phyloP scores from a whole-genome alignment of 1,140 invertebrate genomes.

The Drosophila dunni region DNA sequence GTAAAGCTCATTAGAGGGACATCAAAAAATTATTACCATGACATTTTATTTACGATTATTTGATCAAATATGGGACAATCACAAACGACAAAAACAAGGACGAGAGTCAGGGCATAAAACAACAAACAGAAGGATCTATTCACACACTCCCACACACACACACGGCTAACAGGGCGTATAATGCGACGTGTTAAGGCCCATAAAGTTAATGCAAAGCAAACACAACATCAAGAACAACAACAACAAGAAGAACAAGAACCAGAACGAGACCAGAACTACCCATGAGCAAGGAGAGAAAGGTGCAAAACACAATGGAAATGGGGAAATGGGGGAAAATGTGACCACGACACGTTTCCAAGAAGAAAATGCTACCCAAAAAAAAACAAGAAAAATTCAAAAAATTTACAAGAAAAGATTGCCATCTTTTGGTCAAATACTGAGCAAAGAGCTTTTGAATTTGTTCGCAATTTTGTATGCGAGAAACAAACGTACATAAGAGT shows the following conservation, averaged over 20 bases:
- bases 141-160: constrained; percentile 5
- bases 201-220: constrained; percentile 79
- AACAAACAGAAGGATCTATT: constrained; percentile 31
- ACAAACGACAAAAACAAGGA: constrained; percentile 13
- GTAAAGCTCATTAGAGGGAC: constrained; percentile 73
- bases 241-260: constrained; percentile 14
- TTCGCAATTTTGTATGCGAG: neutral
- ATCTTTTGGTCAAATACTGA: constrained; percentile 6
- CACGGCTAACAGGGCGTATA: constrained; percentile 50
- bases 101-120: constrained; percentile 16
- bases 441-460: constrained; percentile 3
- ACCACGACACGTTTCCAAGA: constrained; percentile 23
- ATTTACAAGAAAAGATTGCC: constrained; percentile 5
- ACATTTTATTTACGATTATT: constrained; percentile 80
- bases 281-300: constrained; percentile 23
- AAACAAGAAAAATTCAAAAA: constrained; percentile 1
- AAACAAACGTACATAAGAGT: neutral
- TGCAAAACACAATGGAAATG: constrained; percentile 22
- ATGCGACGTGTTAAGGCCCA: constrained; percentile 68
- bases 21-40: constrained; percentile 80
- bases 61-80: constrained; percentile 64
- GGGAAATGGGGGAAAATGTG: constrained; percentile 24
- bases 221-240: constrained; percentile 41
- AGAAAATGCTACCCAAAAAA: constrained; percentile 27
- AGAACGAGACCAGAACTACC: constrained; percentile 4